Evolutionary conservation across 1,140 invertebrate genomes (phyloP).

Genomic region (Bemisia tabaci): DNA sequence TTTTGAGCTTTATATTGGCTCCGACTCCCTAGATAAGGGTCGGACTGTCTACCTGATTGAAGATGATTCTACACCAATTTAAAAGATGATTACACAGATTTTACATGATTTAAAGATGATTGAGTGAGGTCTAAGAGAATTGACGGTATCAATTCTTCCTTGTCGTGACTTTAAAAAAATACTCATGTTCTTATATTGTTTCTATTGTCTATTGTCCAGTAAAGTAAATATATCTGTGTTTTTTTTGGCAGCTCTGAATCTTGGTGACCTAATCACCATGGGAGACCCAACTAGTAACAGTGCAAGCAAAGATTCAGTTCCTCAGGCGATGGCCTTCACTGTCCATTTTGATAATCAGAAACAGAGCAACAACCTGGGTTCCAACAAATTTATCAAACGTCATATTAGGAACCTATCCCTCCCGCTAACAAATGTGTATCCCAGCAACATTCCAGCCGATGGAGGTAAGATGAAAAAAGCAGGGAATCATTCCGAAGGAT

Average conservation of each 20-base stretch:
- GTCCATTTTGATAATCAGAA: conserved; percentile 18
- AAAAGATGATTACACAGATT: too few species aligned
- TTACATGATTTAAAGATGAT: too few species aligned
- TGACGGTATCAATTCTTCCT: too few species aligned
- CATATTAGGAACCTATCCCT: conserved; percentile 20
- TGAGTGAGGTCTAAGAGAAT: too few species aligned
- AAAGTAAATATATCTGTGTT: too few species aligned
- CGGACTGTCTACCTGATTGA: too few species aligned
- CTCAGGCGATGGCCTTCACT: conserved; percentile 18
- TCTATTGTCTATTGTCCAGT: neutral
- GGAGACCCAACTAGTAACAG: neutral
- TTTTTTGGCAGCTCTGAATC: neutral
- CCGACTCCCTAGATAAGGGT: too few species aligned
- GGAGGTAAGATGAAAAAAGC: conserved; percentile 2
- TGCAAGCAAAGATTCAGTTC: conserved; percentile 11
- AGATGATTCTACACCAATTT: too few species aligned
- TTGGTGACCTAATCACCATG: neutral
- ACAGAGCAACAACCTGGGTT: neutral
- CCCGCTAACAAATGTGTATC: conserved; percentile 19
- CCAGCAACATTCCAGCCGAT: conserved; percentile 1
- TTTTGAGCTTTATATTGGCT: too few species aligned
- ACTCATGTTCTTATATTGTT: neutral
- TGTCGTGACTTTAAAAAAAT: too few species aligned
- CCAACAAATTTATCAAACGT: conserved; percentile 17
- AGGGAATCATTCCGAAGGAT: conserved; percentile 24